phyloP scores from a whole-genome alignment of 2,888 invertebrate genomes.

The Reticulitermes lucifugus region DNA sequence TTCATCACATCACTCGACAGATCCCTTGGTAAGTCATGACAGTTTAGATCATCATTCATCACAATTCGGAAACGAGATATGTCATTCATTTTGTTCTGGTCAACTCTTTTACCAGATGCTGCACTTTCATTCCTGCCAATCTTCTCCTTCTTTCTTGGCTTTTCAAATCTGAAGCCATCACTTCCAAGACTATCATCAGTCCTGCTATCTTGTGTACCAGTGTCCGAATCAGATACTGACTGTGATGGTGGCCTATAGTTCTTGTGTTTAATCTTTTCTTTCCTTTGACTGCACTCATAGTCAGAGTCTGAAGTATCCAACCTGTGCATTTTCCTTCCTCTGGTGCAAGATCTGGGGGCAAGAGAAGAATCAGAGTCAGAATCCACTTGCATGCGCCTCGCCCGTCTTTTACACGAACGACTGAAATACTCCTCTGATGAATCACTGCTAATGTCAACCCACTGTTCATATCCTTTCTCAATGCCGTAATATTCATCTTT shows the following conservation, averaged over 20 bases:
- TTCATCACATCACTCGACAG: conserved; percentile 46
- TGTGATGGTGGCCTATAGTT: conserved; percentile 49
- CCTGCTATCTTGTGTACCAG: conserved; percentile 65
- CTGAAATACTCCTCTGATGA: conserved; percentile 25
- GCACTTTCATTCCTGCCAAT: conserved; percentile 19
- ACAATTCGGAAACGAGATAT: conserved; percentile 43
- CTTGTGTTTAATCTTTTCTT: conserved; percentile 57
- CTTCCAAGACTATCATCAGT: conserved; percentile 56
- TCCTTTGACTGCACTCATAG: conserved; percentile 59
- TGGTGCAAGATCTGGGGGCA: conserved; percentile 56
- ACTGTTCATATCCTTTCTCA: conserved; percentile 71
- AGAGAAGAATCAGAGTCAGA: conserved; percentile 47
- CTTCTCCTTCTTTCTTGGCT: conserved; percentile 27
- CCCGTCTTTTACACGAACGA: conserved; percentile 24
- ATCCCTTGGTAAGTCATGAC: conserved; percentile 38
- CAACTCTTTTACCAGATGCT: conserved; percentile 28
- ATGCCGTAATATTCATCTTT: conserved; percentile 69
- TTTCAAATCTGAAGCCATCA: conserved; percentile 42
- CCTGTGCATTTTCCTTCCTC: conserved; percentile 59
- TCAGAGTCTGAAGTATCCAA: conserved; percentile 62
- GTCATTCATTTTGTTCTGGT: conserved; percentile 40
- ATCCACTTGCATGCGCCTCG: conserved; percentile 41
- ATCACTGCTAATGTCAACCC: conserved; percentile 58
- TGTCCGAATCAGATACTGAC: conserved; percentile 63
- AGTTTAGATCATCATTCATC: conserved; percentile 45